These are phyloP conservation scores for Diarsia mendica DNA, from an alignment of 2,888 invertebrate species.

Conservation along the genomic window DNA sequence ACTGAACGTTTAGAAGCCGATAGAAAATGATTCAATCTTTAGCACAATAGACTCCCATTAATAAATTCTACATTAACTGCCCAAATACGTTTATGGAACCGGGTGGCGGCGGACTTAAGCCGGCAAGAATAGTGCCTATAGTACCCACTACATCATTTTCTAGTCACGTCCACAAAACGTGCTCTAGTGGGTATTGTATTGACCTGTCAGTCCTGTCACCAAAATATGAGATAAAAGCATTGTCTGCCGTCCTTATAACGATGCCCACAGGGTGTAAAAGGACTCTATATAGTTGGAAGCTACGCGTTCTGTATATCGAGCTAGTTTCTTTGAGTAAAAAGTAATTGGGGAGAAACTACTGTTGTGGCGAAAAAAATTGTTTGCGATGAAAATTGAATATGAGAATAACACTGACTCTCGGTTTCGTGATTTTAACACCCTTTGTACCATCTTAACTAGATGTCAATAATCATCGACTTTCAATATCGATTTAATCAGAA, in stretches of 20 bases:
- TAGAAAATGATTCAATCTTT: background rate
- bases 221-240: background rate
- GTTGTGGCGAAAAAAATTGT: too few species aligned
- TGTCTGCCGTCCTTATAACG: background rate
- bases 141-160: background rate
- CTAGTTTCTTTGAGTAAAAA: background rate
- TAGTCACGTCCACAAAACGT: background rate
- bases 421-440: too few species aligned
- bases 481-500: background rate
- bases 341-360: background rate
- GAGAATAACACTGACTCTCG: too few species aligned
- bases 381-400: too few species aligned
- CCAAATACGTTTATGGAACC: constrained; percentile 10
- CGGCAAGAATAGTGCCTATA: background rate
- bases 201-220: background rate
- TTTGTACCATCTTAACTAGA: too few species aligned
- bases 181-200: background rate
- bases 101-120: background rate
- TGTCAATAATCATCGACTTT: too few species aligned
- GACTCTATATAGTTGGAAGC: too few species aligned
- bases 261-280: background rate
- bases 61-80: background rate
- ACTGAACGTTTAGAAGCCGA: background rate
- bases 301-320: background rate
- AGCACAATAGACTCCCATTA: constrained; percentile 10